A percentile compares a stretch with the other conserved stretches of the same genome.
Conservation (phyloP, 2,113 vertebrate species). For the Microcebus ravelobensis region DNA sequence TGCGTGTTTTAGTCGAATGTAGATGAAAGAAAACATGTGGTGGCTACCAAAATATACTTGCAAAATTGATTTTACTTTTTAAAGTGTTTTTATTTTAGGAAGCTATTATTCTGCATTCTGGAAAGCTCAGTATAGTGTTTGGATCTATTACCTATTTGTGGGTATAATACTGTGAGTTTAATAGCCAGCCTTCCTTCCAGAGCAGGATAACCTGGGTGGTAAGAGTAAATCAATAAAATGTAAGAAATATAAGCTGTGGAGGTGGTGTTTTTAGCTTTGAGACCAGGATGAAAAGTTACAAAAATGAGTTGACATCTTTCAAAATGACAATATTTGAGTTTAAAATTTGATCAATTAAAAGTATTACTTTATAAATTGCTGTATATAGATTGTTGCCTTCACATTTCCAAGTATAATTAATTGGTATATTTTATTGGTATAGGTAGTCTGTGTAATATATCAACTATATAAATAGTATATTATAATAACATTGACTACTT, state of each 20-base stretch:
- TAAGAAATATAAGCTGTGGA: not conserved
- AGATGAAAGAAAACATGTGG: not conserved
- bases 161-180: not conserved
- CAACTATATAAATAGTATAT: not conserved
- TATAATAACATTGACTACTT: not conserved
- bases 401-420: not conserved
- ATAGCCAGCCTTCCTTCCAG: not conserved
- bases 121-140: not conserved
- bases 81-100: not conserved
- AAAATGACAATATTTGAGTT: not conserved
- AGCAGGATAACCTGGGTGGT: not conserved
- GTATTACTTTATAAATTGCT: not conserved
- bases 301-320: not conserved
- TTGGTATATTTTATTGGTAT: not conserved
- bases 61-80: not conserved
- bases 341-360: not conserved
- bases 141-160: not conserved
- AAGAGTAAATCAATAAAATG: not conserved
- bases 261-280: not conserved
- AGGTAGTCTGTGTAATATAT: too few relatives aligned
- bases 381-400: not conserved
- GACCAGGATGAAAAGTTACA: not conserved
- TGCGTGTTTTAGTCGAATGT: not conserved
- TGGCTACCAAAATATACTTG: not conserved
- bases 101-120: not conserved